A percentile compares a stretch with the other conserved stretches of the same genome.
Evolutionary conservation across 2,797 vertebrate species (phyloP).

Genomic region (Paratrypauchen microcephalus): DNA sequence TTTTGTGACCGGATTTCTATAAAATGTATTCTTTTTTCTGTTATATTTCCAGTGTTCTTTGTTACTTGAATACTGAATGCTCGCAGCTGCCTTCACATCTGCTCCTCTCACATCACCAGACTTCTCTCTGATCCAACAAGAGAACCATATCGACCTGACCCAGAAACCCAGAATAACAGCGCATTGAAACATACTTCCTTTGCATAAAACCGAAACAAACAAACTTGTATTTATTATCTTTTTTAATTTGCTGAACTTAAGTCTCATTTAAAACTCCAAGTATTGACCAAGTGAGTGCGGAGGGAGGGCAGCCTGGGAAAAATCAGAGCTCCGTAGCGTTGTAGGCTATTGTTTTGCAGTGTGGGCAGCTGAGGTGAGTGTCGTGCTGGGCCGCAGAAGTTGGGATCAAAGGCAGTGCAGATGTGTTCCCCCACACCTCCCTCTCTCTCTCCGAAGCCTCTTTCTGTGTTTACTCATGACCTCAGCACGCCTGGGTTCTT

Average conservation of each 20-base stretch:
- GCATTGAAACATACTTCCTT: conserved; percentile 22
- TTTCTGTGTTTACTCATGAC: conserved; percentile 73
- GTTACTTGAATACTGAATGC: conserved; percentile 14
- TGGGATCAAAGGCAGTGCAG: conserved; percentile 80
- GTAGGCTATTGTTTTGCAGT: conserved; percentile 69
- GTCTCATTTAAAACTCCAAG: conserved; percentile 49
- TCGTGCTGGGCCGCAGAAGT: conserved; percentile 74
- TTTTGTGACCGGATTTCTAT: background rate
- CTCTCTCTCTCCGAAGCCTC: conserved; percentile 49
- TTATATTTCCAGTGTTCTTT: background rate
- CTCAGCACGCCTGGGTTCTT: conserved; percentile 72
- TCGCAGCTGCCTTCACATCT: conserved; percentile 23
- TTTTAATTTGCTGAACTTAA: conserved; percentile 44
- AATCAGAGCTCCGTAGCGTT: conserved; percentile 60
- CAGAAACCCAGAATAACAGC: conserved; percentile 20
- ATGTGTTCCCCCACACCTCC: conserved; percentile 68
- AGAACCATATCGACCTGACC: conserved; percentile 4
- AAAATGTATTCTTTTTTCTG: background rate
- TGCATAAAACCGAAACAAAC: conserved; percentile 40
- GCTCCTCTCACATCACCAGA: background rate
- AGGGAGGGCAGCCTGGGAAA: conserved; percentile 65
- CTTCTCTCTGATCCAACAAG: conserved; percentile 12
- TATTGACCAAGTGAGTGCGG: conserved; percentile 44
- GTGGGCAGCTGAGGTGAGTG: conserved; percentile 74
- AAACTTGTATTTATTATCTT: conserved; percentile 24